Conservation (phyloP, 1,140 invertebrate species). For the Drusus annulatus region DNA sequence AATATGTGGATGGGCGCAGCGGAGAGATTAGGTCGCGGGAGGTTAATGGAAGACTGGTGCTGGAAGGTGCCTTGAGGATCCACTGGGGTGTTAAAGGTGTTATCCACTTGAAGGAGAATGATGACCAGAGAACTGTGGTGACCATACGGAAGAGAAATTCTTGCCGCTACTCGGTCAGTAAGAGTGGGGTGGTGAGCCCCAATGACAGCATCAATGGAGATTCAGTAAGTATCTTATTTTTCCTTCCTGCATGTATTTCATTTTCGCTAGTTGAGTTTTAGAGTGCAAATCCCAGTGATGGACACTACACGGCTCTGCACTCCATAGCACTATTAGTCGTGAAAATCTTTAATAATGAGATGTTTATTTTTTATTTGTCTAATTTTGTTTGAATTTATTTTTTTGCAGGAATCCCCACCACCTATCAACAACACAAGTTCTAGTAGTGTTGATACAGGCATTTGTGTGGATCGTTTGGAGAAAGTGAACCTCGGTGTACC, state of each 20-base stretch:
- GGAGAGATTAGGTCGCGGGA: constrained; percentile 82
- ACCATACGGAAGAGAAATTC: constrained; percentile 81
- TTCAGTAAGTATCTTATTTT: constrained; percentile 8
- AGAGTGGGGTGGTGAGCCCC: constrained; percentile 61
- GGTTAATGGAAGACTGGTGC: constrained; percentile 83
- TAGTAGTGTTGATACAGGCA: constrained; percentile 52
- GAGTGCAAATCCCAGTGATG: no score
- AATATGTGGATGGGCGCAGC: constrained; percentile 86
- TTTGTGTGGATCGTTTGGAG: constrained; percentile 50
- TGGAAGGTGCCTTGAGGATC: constrained; percentile 86
- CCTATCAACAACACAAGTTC: constrained; percentile 26
- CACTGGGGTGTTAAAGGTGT: constrained; percentile 89
- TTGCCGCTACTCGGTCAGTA: constrained; percentile 75
- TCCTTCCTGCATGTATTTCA: no score
- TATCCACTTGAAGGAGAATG: constrained; percentile 90
- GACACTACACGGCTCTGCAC: no score
- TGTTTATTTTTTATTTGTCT: no score
- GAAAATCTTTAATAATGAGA: no score
- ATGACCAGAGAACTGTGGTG: constrained; percentile 84
- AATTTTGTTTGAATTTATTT: no score
- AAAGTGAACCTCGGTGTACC: constrained; percentile 39
- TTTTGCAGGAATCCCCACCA: constrained; percentile 27
- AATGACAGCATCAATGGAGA: constrained; percentile 43
- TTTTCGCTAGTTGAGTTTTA: no score
- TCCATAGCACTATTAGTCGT: no score